Base-by-base conservation (phyloP, 2,797 vertebrate genomes). In the Discoglossus pictus region DNA sequence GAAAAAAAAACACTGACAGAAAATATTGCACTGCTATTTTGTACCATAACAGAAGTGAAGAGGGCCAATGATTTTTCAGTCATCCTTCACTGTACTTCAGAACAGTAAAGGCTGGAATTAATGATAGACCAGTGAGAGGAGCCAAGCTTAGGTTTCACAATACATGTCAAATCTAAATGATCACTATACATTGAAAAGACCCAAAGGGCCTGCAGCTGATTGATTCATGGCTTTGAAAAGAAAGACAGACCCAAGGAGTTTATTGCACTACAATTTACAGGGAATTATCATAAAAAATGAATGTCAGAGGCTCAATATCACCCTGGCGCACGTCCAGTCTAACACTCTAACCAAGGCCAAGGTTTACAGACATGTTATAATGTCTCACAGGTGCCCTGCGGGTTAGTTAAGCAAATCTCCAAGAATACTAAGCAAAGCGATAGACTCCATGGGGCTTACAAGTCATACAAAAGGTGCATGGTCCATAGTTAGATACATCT, bases 131-230 rank as follows among this genome's bases (percentile, higher is more conserved):
- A 87, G 89, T 87, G 87, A 88, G 89, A 86, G 80, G 86, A 89
- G 92, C 89, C 89, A 88, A 90, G 90, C 93, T 88, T 87, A 89
- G 91, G 92, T 90, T 93, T 93, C 92, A 96, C 94, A 96, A 95
- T 95, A 91, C 92, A 91, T 92, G 93, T 96, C 94, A 96, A 92
- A 92, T 92, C 93, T 94, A 93, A 96, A 94, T 94, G 92, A 95
- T 96, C 93, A 92, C 93, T 88, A 89, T 88, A 92, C 91, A 88
- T 87, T 95, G 92, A 95, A 93, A 92, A 91, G 92, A 89, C 87
- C 86, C 86, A 80, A 91, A 88, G 90, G 89, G 84, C 83, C 81
- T 88, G 74, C 82, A 90, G 92, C 92, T 94, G 93, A 95, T 93
- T 94, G 93, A 95, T 93, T 93, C 91, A 85, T 80, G 82, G 90